phyloP scores from a whole-genome alignment of 2,113 vertebrate genomes.

The Sander lucioperca region DNA sequence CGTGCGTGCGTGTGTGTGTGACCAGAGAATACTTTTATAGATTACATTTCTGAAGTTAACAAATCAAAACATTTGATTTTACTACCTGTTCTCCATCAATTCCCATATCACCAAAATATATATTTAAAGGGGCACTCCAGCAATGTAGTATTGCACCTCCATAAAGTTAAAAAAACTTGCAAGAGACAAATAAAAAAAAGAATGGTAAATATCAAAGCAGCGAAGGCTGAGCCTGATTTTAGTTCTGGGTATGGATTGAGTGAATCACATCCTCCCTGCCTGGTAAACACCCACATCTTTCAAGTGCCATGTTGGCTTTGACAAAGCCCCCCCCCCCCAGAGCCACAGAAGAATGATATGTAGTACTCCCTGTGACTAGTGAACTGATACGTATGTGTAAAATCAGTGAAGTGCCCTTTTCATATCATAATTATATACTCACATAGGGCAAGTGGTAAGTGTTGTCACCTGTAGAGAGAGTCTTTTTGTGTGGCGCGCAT shows the following conservation, averaged over 20 bases:
- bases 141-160: background rate
- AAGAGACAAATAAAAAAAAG: background rate
- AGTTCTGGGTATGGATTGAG: background rate
- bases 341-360: background rate
- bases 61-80: constrained; percentile 11
- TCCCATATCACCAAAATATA: background rate
- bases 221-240: background rate
- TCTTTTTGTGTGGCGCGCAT: background rate
- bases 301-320: background rate
- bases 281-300: background rate
- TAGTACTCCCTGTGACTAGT: background rate
- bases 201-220: background rate
- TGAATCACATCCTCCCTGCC: background rate
- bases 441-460: background rate
- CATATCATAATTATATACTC: background rate
- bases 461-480: background rate
- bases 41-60: constrained; percentile 34
- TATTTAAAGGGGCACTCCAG: background rate
- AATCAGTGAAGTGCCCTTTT: background rate
- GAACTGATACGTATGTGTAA: background rate
- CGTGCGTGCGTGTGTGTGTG: background rate
- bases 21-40: constrained; percentile 40
- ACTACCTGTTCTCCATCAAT: background rate
- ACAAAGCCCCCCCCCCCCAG: background rate
- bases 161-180: background rate